phyloP scores from a whole-genome alignment of 2,797 vertebrate genomes.

The Arctocebus calabarensis region DNA sequence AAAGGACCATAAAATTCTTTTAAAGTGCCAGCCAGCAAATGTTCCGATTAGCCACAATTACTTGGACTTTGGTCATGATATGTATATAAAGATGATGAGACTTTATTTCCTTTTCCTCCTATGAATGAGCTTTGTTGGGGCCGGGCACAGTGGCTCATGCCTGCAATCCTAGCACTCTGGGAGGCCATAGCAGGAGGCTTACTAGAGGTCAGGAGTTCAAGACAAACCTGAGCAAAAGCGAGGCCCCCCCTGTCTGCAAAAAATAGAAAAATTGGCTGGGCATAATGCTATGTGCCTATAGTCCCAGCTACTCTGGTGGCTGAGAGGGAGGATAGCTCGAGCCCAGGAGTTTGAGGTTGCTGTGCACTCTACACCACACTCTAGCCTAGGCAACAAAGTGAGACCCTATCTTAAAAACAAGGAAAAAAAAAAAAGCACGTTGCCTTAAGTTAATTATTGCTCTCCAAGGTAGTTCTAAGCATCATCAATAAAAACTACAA shows the following conservation, averaged over 20 bases:
- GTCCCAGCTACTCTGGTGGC: neutral
- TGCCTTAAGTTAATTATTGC: conserved; percentile 54
- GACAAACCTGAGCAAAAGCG: neutral
- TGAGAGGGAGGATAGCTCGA: neutral
- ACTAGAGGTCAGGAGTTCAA: neutral
- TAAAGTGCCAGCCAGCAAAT: conserved; percentile 48
- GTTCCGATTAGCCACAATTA: conserved; percentile 65
- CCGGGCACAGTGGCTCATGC: neutral
- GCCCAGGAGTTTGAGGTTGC: neutral
- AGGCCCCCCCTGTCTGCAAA: neutral
- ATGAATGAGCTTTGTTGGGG: conserved; percentile 46
- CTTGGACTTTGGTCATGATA: conserved; percentile 59
- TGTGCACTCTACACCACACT: neutral
- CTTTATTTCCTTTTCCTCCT: conserved; percentile 73
- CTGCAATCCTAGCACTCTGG: neutral
- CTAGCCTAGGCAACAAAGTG: neutral
- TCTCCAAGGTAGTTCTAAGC: conserved; percentile 55
- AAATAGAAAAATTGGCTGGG: neutral
- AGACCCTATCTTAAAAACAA: neutral
- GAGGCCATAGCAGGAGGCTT: neutral
- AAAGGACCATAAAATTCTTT: conserved; percentile 2
- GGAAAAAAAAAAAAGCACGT: neutral
- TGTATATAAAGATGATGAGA: conserved; percentile 57
- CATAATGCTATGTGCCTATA: neutral
- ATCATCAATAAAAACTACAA: conserved; percentile 55